Evolutionary conservation across 2,888 invertebrate genomes (phyloP).

Genomic region (Eupithecia pulchellata): DNA sequence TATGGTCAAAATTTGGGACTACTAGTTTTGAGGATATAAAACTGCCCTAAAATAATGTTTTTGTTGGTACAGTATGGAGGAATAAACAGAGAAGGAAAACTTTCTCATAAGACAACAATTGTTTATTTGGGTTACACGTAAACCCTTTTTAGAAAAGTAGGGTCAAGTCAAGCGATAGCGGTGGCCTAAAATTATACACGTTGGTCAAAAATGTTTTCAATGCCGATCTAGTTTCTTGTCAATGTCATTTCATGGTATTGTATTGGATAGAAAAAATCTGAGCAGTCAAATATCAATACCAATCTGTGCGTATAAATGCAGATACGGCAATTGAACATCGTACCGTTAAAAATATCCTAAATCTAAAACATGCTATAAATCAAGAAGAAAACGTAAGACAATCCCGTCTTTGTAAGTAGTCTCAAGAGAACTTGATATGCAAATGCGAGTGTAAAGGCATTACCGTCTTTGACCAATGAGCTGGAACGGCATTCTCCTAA

Average conservation of each 20-base stretch:
- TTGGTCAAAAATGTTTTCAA: no score
- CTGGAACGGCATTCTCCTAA: conserved; percentile 26
- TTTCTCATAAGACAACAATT: no score
- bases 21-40: background rate
- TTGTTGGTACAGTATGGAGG: background rate
- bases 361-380: background rate
- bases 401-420: background rate
- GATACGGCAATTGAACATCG: background rate
- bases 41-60: background rate
- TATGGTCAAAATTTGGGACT: background rate
- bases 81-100: background rate
- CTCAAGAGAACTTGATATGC: background rate
- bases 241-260: no score
- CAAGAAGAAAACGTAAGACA: background rate
- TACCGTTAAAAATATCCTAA: background rate
- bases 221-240: no score
- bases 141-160: background rate
- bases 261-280: no score
- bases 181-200: no score
- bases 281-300: no score
- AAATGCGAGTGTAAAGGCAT: background rate
- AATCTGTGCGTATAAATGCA: no score
- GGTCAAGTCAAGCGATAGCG: background rate
- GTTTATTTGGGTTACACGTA: no score
- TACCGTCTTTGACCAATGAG: conserved; percentile 36